phyloP scores from a whole-genome alignment of 2,113 vertebrate genomes.

The Scatophagus argus region DNA sequence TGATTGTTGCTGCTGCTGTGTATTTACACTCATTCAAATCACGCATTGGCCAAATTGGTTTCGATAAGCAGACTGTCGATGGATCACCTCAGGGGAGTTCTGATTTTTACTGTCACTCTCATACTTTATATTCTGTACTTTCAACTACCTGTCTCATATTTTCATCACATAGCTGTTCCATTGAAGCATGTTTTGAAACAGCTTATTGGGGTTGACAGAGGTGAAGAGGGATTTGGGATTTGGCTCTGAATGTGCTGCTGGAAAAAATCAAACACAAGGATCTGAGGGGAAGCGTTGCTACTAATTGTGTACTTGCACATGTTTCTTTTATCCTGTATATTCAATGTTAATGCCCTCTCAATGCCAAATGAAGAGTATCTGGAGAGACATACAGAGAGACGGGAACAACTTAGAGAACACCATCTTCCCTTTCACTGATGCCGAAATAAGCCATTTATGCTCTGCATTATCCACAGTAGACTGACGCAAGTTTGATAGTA shows the following conservation, averaged over 20 bases:
- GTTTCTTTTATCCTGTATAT: neutral
- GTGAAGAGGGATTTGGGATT: neutral
- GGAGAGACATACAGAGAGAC: too few relatives aligned
- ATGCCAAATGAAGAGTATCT: neutral
- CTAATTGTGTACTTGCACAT: neutral
- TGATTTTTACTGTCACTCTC: neutral
- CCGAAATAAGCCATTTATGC: neutral
- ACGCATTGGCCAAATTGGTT: neutral
- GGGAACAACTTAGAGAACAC: neutral
- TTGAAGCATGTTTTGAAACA: slow-evolving; percentile 7
- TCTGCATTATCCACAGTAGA: neutral
- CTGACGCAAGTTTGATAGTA: neutral
- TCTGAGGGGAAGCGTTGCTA: neutral
- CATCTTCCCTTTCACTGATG: neutral
- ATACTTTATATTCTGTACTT: neutral
- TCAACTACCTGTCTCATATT: neutral
- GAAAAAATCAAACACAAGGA: neutral
- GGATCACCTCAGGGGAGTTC: neutral
- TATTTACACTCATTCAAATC: neutral
- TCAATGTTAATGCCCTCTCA: neutral
- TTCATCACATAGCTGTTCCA: neutral
- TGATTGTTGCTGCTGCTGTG: neutral
- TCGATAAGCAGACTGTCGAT: neutral
- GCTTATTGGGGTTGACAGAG: neutral
- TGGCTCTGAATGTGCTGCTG: neutral